Evolutionary conservation across 2,888 invertebrate species (phyloP), one percentile per base, ranked within the genome.

Genomic region (Charanyca ferruginea): DNA sequence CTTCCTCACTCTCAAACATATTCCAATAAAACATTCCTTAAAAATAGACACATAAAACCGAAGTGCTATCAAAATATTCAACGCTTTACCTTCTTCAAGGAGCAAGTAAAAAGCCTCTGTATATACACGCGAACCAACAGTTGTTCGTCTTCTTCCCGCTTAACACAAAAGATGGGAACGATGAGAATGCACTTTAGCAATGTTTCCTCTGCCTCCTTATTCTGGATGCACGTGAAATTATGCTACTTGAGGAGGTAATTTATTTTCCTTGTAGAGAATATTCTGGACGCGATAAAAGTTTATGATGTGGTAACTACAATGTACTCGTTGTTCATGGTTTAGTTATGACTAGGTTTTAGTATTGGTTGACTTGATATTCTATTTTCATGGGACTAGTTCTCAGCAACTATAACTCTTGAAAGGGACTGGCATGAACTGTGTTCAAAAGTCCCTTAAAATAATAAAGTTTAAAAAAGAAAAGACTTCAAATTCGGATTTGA

Each of bases 141-240:
- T 83, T 79, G 80, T 79, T 79, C 74, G 80, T 70, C 71, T 76
- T 70, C 80, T 71, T 73, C 75, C 79, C 80, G 72, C 73, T 80
- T 73, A 69, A 84, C 78, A 85, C 84, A 85, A 83, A 85, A 77
- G 86, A 80, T 80, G 77, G 79, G 76, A 73, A 73, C 78, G 79
- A 75, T 74, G 78, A 80, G 83, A 85, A 85, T 83, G 84, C 83
- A 85, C 84, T 85, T 85, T 81, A 80, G 79, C 71, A 70, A 82
- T 80, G 80, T 79, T 85, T 79, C 81, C 84, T 77, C 47, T 20
- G 6, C 48, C 9, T 42, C 65, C 73, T 48, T 85, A 85, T 85
- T 85, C 85, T 75, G 55, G 44, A 58, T 57, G 41, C 48, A 45
- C 48, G 35, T 38, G n/a, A 25, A 45, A 59, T 60, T 62, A 54